phyloP scores from a whole-genome alignment of 2,797 vertebrate genomes.

The Etheostoma nigrum region DNA sequence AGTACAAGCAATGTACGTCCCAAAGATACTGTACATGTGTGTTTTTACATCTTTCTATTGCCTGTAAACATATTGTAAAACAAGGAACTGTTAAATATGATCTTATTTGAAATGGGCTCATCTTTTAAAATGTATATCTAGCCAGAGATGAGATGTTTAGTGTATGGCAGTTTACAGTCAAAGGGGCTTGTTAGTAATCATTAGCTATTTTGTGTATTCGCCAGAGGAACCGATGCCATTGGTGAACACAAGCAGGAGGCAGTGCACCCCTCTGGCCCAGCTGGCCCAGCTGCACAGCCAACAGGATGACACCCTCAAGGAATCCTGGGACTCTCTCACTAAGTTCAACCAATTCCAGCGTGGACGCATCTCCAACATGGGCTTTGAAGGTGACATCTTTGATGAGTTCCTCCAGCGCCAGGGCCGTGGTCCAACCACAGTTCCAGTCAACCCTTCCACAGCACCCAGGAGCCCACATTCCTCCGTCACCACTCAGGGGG shows the following conservation, averaged over 20 bases:
- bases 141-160: background rate
- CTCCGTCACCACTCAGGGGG: slow-evolving; percentile 39
- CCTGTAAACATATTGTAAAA: background rate
- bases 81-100: background rate
- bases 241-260: slow-evolving; percentile 57
- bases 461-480: slow-evolving; percentile 54
- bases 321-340: slow-evolving; percentile 93
- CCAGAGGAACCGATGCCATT: slow-evolving; percentile 81
- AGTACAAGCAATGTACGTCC: background rate
- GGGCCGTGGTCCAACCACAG: slow-evolving; percentile 56
- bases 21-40: background rate
- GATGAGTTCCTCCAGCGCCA: slow-evolving; percentile 95
- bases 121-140: background rate
- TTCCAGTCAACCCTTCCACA: slow-evolving; percentile 28
- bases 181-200: slow-evolving; percentile 2
- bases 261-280: slow-evolving; percentile 59
- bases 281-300: slow-evolving; percentile 82
- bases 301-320: slow-evolving; percentile 89
- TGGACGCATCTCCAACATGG: slow-evolving; percentile 92
- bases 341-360: slow-evolving; percentile 94
- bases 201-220: slow-evolving; percentile 40
- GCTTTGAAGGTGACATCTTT: slow-evolving; percentile 92
- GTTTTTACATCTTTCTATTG: background rate
- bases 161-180: background rate
- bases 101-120: background rate